Evolutionary conservation across 2,797 vertebrate species (phyloP).

Genomic region (Sebastes itinus): DNA sequence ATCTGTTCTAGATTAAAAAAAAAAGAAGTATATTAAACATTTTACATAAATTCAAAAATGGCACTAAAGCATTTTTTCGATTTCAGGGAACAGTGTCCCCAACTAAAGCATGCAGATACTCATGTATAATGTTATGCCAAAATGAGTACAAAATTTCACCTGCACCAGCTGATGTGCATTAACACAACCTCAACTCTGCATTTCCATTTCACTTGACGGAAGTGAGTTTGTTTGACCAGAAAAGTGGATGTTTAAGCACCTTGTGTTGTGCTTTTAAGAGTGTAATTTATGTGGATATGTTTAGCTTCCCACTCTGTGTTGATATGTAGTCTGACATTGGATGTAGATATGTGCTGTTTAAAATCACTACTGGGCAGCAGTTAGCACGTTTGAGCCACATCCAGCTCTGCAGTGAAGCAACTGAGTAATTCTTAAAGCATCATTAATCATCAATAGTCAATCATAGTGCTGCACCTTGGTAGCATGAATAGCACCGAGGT

Average conservation of each 20-base stretch:
- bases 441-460: neutral
- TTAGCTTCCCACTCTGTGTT: neutral
- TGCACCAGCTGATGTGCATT: neutral
- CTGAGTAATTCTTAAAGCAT: neutral
- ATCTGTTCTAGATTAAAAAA: neutral
- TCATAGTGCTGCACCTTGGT: neutral
- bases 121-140: neutral
- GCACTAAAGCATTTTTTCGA: neutral
- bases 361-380: neutral
- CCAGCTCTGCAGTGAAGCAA: neutral
- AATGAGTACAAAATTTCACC: neutral
- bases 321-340: neutral
- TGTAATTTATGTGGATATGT: neutral
- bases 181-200: neutral
- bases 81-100: neutral
- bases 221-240: neutral
- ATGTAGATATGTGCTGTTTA: neutral
- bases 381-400: neutral
- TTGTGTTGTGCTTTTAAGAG: neutral
- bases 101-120: neutral
- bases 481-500: neutral
- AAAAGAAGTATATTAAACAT: neutral
- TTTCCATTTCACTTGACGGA: neutral
- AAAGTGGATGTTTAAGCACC: neutral
- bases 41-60: neutral